These are phyloP conservation scores for Galemys pyrenaicus DNA, from an alignment of 2,113 vertebrate genomes.

Conservation along the genomic window DNA sequence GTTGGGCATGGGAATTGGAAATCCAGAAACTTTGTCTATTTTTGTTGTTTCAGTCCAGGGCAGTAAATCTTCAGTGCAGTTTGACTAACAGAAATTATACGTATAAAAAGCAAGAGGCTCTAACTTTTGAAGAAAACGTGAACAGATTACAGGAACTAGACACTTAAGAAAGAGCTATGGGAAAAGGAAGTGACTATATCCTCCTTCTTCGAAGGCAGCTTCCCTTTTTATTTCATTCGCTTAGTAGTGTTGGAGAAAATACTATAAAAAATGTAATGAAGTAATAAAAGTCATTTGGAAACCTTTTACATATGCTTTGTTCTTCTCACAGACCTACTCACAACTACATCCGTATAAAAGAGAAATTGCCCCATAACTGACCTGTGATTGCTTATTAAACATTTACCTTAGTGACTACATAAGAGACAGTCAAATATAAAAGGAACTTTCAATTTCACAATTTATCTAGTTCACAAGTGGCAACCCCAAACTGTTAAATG, in stretches of 20 bases:
- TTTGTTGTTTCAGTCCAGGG: conserved; percentile 5
- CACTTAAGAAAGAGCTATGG: neutral
- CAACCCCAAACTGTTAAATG: conserved; percentile 24
- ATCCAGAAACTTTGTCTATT: conserved; percentile 35
- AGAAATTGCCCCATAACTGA: conserved; percentile 45
- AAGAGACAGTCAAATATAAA: conserved; percentile 54
- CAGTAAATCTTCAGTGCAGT: neutral
- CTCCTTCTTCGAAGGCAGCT: conserved; percentile 48
- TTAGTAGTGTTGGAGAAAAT: conserved; percentile 59
- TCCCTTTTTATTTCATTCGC: conserved; percentile 55
- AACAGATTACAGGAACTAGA: neutral
- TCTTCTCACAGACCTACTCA: conserved; percentile 54
- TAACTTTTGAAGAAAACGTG: conserved; percentile 31
- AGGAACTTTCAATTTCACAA: conserved; percentile 62
- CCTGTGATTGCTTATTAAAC: conserved; percentile 73
- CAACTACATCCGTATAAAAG: conserved; percentile 35
- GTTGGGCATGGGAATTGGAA: conserved; percentile 16
- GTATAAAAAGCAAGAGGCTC: neutral
- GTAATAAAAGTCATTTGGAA: conserved; percentile 74
- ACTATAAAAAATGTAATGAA: conserved; percentile 71
- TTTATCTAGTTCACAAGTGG: conserved; percentile 48
- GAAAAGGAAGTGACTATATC: neutral
- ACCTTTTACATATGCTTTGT: conserved; percentile 47
- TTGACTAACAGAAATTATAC: neutral
- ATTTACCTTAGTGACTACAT: conserved; percentile 66